A percentile compares a stretch with the other conserved stretches of the same genome.
Conservation (phyloP, 2,797 vertebrate genomes). For the Intellagama lesueurii region DNA sequence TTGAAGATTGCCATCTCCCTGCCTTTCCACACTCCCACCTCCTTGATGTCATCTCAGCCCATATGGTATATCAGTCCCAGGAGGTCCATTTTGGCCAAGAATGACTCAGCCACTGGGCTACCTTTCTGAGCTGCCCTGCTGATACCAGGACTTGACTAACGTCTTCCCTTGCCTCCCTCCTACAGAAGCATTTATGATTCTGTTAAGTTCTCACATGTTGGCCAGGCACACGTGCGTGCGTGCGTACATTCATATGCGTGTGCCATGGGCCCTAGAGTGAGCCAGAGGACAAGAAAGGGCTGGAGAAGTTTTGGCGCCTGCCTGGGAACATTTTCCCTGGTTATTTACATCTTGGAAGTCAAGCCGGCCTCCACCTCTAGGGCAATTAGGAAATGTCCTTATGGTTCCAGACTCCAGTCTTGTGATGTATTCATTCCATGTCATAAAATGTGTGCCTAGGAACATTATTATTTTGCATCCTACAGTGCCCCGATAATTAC, state of each 20-base stretch:
- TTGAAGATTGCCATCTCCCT: neutral
- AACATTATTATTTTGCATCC: neutral
- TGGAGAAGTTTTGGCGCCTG: neutral
- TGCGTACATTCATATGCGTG: too few species aligned
- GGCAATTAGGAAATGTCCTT: constrained; percentile 11
- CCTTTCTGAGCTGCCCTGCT: neutral
- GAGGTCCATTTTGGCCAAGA: neutral
- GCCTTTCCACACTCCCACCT: neutral
- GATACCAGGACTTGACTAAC: neutral
- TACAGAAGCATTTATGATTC: neutral
- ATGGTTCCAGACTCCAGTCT: neutral
- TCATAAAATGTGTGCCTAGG: neutral
- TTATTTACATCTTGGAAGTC: constrained; percentile 15
- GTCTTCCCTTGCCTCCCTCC: neutral
- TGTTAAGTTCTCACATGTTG: neutral
- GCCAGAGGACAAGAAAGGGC: constrained; percentile 18
- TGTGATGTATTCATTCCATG: neutral
- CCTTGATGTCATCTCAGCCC: neutral
- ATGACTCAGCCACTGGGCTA: neutral
- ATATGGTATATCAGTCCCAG: neutral
- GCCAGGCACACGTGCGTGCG: neutral
- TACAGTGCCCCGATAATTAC: neutral
- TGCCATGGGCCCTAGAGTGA: neutral
- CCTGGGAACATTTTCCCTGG: neutral
- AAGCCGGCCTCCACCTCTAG: neutral